These are phyloP conservation scores for Paralvinella palmiformis DNA, from an alignment of 1,140 invertebrate species.

Conservation along the genomic window DNA sequence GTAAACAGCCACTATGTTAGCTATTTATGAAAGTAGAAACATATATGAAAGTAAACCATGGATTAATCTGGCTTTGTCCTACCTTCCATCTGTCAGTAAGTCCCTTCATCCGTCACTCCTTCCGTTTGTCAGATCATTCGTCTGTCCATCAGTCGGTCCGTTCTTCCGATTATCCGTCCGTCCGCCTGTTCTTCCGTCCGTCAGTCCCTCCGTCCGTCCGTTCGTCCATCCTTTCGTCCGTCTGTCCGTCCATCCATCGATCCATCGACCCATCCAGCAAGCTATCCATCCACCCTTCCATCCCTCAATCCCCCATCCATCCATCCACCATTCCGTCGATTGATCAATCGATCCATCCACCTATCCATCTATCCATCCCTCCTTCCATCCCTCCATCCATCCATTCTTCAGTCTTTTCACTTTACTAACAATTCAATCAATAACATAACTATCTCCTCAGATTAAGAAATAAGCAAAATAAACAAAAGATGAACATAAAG, in stretches of 20 bases:
- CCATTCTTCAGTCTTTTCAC: background rate
- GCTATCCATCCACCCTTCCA: background rate
- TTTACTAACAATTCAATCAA: no score
- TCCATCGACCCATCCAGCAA: constrained; percentile 8
- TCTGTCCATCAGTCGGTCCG: constrained; percentile 26
- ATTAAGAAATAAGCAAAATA: no score
- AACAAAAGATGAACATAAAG: no score
- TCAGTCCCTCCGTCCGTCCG: constrained; percentile 41
- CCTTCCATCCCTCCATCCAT: constrained; percentile 1
- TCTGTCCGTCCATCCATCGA: constrained; percentile 35
- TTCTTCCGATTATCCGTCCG: constrained; percentile 34
- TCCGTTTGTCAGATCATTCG: constrained; percentile 34
- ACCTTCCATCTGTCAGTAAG: no score
- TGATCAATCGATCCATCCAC: no score
- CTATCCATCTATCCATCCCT: no score
- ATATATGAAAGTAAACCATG: no score
- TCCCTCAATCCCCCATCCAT: background rate
- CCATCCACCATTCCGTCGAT: no score
- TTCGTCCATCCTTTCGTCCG: constrained; percentile 28
- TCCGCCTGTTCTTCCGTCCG: constrained; percentile 31
- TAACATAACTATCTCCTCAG: no score
- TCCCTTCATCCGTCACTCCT: constrained; percentile 43
- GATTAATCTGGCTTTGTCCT: no score
- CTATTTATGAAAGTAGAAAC: no score
- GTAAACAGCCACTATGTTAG: no score